Evolutionary conservation across 2,113 vertebrate species (phyloP).

Genomic region (Crotalus helleri): DNA sequence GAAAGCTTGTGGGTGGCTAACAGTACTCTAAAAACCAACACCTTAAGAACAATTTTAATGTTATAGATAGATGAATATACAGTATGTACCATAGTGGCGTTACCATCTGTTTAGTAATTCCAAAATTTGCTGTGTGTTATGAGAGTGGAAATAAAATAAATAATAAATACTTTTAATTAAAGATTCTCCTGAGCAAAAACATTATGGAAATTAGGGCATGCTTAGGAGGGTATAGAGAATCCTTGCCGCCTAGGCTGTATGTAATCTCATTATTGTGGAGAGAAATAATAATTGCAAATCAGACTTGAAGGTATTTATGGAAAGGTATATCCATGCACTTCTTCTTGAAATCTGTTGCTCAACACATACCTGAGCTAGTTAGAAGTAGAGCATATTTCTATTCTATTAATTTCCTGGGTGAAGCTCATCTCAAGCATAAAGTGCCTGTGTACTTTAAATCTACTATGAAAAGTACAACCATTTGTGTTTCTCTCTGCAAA

Average conservation of each 20-base stretch:
- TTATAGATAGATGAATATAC: neutral
- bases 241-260: neutral
- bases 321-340: neutral
- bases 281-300: neutral
- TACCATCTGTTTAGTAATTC: neutral
- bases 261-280: neutral
- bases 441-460: neutral
- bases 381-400: neutral
- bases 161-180: neutral
- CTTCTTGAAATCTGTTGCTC: neutral
- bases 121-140: neutral
- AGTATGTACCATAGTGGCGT: neutral
- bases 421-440: neutral
- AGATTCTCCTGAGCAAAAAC: neutral
- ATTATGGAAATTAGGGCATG: neutral
- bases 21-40: neutral
- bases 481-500: neutral
- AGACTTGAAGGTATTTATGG: neutral
- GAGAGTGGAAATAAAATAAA: neutral
- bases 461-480: neutral
- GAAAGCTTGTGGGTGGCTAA: neutral
- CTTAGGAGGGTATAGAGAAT: neutral
- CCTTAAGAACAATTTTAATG: neutral
- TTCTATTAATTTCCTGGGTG: neutral
- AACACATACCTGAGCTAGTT: neutral